Percentiles rank a stretch among this genome's conserved stretches.
phyloP scores from a whole-genome alignment of 2,113 vertebrate genomes.

The Struthio camelus region DNA sequence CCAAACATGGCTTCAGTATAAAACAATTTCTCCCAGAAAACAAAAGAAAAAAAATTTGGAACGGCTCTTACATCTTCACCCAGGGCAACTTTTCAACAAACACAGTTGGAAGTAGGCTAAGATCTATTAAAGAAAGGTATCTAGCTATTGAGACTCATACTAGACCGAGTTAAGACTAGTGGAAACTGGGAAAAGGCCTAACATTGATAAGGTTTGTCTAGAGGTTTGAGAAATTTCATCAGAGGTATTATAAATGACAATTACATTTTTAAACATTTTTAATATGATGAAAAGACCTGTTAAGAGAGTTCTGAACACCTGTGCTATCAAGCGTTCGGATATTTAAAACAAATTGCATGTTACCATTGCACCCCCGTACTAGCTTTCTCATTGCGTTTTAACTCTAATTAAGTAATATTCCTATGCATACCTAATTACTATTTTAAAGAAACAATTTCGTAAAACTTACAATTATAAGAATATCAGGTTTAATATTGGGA shows the following conservation, averaged over 20 bases:
- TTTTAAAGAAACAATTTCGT: not conserved
- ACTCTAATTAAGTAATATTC: not conserved
- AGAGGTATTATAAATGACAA: not conserved
- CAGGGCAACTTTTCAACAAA: not conserved
- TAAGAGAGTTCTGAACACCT: not conserved
- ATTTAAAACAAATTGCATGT: not conserved
- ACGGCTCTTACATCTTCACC: not conserved
- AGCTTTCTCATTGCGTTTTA: not conserved
- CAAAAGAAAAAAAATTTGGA: not conserved
- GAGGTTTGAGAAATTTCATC: not conserved
- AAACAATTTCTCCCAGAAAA: not conserved
- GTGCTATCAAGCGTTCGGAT: not conserved
- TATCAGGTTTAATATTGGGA: slow-evolving; percentile 96
- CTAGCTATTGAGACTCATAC: not conserved
- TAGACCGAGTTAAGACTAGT: not conserved
- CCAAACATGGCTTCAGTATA: not conserved
- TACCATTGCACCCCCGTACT: not conserved
- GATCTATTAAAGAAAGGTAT: not conserved
- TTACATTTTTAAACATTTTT: not conserved
- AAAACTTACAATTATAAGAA: slow-evolving; percentile 93
- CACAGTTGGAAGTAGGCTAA: not conserved
- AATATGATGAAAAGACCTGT: not conserved
- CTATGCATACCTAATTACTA: not conserved
- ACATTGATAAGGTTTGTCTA: not conserved
- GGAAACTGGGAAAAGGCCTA: not conserved